These are phyloP conservation scores for Fistularia commersonii DNA, from an alignment of 2,797 vertebrate species.

Conservation along the genomic window DNA sequence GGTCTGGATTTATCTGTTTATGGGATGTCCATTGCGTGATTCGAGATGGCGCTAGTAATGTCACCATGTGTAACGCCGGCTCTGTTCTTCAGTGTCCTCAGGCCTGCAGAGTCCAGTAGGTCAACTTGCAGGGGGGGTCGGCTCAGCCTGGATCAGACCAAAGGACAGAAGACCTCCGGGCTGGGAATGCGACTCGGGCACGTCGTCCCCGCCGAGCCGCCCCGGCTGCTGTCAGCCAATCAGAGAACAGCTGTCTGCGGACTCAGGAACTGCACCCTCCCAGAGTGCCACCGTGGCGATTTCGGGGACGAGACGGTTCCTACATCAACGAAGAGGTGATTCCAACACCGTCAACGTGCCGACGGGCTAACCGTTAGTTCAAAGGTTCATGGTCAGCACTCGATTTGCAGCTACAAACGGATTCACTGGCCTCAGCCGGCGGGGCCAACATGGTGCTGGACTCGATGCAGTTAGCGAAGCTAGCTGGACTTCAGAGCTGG, in stretches of 20 bases:
- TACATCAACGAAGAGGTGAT: neutral
- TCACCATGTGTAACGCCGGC: too few relatives aligned
- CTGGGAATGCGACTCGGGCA: conserved; percentile 18
- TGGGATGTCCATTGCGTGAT: too few relatives aligned
- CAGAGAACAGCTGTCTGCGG: conserved; percentile 19
- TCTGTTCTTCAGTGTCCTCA: conserved; percentile 5
- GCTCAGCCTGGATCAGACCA: conserved; percentile 9
- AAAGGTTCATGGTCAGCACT: neutral
- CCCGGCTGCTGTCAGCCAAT: conserved; percentile 26
- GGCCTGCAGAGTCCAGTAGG: conserved; percentile 23
- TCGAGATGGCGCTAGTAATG: too few relatives aligned
- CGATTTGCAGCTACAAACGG: neutral
- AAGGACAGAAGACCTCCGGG: neutral
- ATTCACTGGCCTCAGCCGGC: conserved; percentile 2
- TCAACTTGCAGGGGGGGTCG: neutral
- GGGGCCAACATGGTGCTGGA: conserved; percentile 32
- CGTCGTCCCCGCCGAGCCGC: neutral
- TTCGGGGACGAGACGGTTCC: too few relatives aligned
- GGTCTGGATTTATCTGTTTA: too few relatives aligned
- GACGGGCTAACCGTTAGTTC: conserved; percentile 1
- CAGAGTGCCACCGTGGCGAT: neutral
- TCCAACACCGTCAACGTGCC: neutral
- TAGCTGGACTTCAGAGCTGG: neutral
- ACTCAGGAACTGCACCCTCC: conserved; percentile 1
- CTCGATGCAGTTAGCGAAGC: conserved; percentile 8